Base-by-base conservation (phyloP, 2,113 vertebrate genomes). In the Casuarius casuarius region DNA sequence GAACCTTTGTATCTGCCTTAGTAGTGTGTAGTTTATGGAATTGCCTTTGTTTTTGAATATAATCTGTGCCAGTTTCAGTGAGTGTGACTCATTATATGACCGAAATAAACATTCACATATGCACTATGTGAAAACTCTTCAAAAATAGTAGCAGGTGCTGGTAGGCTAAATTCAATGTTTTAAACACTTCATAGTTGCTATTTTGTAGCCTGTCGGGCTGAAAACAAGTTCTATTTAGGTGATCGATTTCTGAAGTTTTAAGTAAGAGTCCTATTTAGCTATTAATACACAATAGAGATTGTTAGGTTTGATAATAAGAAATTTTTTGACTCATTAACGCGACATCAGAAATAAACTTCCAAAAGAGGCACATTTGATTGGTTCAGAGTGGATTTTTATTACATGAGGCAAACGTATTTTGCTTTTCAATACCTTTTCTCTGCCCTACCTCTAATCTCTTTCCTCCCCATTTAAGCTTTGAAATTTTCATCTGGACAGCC, bases 1-100 rank as follows among this genome's bases (percentile, higher is more conserved):
- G 98, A 97, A 97, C 97, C 98, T 98, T 98, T 98, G 98, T 98
- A 95, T 98, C 97, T 97, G 98, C 97, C 97, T 97, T 98, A 94
- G 96, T 97, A 96, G 97, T 97, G 97, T 97, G 97, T 97, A 97
- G 95, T 98, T 98, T 98, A 96, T 98, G 98, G 97, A 98, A 98
- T 98, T 97, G 97, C 98, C 97, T 98, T 98, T 98, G 98, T 95
- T 97, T 98, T 97, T 97, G 88, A 82, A 87, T 94, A 96, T 98
- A 92, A 90, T 97, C 78, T 91, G 97, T 98, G 96, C 97, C 98
- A 98, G 96, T 97, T 97, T 94, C 97, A 95, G 76, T 95, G 97
- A 97, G 97, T 91, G 95, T 98, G 97, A 98, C 97, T 98, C 98
- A 97, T 97, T 97, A 92, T 94, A 88, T 92, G 96, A 96, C 96